Conservation (phyloP, 2,888 invertebrate genomes). For the Noctua janthina region DNA sequence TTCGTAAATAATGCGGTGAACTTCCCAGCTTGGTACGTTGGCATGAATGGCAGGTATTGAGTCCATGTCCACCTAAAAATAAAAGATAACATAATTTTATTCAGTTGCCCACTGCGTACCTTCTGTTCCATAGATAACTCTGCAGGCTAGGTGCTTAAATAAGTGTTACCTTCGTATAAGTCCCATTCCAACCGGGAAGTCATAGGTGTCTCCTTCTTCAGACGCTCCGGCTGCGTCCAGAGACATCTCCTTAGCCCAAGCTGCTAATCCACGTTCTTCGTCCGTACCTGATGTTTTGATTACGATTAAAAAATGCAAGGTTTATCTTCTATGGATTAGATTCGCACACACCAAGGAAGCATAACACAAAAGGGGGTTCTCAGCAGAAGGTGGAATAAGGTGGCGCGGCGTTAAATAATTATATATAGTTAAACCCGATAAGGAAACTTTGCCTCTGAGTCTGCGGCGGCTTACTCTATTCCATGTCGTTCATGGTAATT, state of each 20-base stretch:
- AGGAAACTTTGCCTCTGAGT: not conserved
- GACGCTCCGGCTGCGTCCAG: slow-evolving; percentile 86
- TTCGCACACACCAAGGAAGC: not conserved
- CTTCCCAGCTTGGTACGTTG: slow-evolving; percentile 91
- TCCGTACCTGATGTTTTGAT: slow-evolving; percentile 90
- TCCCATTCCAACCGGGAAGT: slow-evolving; percentile 93
- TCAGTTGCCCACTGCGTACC: not conserved
- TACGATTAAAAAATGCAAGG: not conserved
- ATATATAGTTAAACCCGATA: not conserved
- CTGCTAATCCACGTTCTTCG: slow-evolving; percentile 93
- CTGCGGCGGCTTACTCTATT: not conserved
- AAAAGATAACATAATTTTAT: not conserved
- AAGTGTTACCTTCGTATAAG: slow-evolving; percentile 89
- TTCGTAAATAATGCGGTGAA: slow-evolving; percentile 83
- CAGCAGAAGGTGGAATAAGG: not conserved
- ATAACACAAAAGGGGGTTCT: too few species aligned
- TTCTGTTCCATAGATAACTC: too few species aligned
- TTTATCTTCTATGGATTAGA: not conserved
- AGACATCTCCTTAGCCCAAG: slow-evolving; percentile 94
- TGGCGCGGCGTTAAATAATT: not conserved
- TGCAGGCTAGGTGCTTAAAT: not conserved
- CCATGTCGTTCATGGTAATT: not conserved
- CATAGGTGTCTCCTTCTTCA: slow-evolving; percentile 90
- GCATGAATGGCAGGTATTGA: slow-evolving; percentile 92
- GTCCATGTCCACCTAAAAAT: slow-evolving; percentile 92